phyloP scores from a whole-genome alignment of 2,888 invertebrate genomes.

The Stenodera caucasica region DNA sequence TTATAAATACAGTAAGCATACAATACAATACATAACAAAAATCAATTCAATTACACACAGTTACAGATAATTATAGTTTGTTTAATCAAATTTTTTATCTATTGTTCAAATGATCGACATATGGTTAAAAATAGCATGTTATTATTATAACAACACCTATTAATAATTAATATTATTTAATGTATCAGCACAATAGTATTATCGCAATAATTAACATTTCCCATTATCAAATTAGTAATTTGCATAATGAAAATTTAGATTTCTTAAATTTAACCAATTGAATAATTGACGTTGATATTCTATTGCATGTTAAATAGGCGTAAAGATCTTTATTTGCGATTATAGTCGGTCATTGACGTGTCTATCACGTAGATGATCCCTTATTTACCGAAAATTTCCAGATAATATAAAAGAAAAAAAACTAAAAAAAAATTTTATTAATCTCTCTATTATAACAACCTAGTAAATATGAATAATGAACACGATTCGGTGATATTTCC shows the following conservation, averaged over 20 bases:
- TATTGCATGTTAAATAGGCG: slow-evolving; percentile 19
- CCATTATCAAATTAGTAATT: too few species aligned
- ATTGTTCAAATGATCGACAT: background rate
- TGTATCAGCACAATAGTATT: too few species aligned
- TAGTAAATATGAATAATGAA: slow-evolving; percentile 26
- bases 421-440: too few species aligned
- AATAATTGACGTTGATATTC: background rate
- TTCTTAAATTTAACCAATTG: too few species aligned
- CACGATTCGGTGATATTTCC: slow-evolving; percentile 20
- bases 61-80: slow-evolving; percentile 25
- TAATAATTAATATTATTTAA: too few species aligned
- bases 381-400: too few species aligned
- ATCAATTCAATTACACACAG: slow-evolving; percentile 22
- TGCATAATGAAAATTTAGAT: too few species aligned
- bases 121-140: slow-evolving; percentile 14
- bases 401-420: too few species aligned
- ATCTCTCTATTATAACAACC: slow-evolving; percentile 15
- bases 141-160: slow-evolving; percentile 8
- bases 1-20: slow-evolving; percentile 24
- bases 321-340: too few species aligned
- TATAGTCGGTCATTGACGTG: too few species aligned
- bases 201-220: background rate
- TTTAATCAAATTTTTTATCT: slow-evolving; percentile 23
- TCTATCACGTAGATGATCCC: too few species aligned
- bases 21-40: slow-evolving; percentile 23